Evolutionary conservation across 2,888 invertebrate genomes (phyloP).

Genomic region (Ernsta delagoae): DNA sequence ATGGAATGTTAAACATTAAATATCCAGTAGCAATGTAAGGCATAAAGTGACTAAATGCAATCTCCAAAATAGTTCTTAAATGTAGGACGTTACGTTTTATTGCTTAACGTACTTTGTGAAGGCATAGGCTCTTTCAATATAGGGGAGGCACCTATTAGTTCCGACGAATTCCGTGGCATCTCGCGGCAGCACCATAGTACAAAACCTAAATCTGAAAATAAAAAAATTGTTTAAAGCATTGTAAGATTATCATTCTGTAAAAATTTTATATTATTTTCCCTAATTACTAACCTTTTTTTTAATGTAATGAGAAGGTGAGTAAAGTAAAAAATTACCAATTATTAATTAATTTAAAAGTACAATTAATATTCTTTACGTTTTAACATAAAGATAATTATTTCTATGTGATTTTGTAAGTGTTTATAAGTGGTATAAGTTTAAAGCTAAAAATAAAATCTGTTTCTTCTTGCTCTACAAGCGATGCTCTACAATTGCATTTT

Average conservation of each 20-base stretch:
- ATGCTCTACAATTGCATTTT: too few species aligned
- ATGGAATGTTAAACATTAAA: slow-evolving; percentile 57
- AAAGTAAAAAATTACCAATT: too few species aligned
- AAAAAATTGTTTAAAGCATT: neutral
- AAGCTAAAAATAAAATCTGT: too few species aligned
- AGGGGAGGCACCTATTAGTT: slow-evolving; percentile 57
- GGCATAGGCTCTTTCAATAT: slow-evolving; percentile 50
- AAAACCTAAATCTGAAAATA: neutral
- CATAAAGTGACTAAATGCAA: slow-evolving; percentile 50
- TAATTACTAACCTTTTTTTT: too few species aligned
- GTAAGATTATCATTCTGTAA: neutral
- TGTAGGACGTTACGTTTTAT: slow-evolving; percentile 59
- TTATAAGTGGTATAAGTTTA: too few species aligned
- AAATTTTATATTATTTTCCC: too few species aligned
- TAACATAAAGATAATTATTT: too few species aligned
- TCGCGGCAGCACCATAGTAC: slow-evolving; percentile 54
- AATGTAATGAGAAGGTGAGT: too few species aligned
- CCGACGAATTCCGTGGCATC: slow-evolving; percentile 53
- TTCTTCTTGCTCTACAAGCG: too few species aligned
- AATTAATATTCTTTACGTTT: too few species aligned
- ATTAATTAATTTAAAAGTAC: too few species aligned
- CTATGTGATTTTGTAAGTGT: too few species aligned
- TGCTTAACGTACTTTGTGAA: slow-evolving; percentile 50
- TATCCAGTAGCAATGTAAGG: slow-evolving; percentile 44
- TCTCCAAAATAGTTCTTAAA: slow-evolving; percentile 59